Conservation (phyloP, 2,888 invertebrate genomes). For the Xylota sylvarum region DNA sequence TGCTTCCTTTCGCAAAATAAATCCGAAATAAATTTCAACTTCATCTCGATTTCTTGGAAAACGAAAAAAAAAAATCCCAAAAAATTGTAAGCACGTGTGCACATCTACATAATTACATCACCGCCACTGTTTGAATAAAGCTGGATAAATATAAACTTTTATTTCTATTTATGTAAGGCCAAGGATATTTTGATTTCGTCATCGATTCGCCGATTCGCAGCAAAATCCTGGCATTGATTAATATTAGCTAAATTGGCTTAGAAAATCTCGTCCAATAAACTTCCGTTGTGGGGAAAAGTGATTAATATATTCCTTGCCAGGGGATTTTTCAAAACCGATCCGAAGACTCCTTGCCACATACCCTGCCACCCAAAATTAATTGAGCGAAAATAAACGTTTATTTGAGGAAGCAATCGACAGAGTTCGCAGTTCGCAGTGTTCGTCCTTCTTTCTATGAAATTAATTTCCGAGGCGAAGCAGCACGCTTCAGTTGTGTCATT, state of each 20-base stretch:
- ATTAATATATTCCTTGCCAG: background rate
- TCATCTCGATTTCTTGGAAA: background rate
- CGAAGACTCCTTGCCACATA: background rate
- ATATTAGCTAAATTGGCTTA: background rate
- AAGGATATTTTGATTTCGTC: background rate
- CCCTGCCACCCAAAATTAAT: background rate
- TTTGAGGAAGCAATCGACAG: background rate
- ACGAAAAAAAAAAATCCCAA: background rate
- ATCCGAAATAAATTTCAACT: background rate
- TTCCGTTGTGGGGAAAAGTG: background rate
- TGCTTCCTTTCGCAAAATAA: background rate
- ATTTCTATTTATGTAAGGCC: constrained; percentile 1
- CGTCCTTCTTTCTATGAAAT: background rate
- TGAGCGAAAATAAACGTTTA: background rate
- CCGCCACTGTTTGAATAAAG: background rate
- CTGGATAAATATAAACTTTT: background rate
- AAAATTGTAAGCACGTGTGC: background rate
- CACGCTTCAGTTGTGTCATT: constrained; percentile 7
- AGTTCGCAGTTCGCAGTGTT: background rate
- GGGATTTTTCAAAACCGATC: background rate
- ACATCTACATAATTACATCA: constrained; percentile 4
- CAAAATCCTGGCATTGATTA: background rate
- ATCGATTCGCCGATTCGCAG: background rate
- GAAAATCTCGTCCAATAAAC: background rate
- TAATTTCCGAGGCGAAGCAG: background rate